Evolutionary conservation across 2,797 vertebrate species (phyloP), one percentile per base, ranked within the genome.

Genomic region (Lutjanus campechanus): DNA sequence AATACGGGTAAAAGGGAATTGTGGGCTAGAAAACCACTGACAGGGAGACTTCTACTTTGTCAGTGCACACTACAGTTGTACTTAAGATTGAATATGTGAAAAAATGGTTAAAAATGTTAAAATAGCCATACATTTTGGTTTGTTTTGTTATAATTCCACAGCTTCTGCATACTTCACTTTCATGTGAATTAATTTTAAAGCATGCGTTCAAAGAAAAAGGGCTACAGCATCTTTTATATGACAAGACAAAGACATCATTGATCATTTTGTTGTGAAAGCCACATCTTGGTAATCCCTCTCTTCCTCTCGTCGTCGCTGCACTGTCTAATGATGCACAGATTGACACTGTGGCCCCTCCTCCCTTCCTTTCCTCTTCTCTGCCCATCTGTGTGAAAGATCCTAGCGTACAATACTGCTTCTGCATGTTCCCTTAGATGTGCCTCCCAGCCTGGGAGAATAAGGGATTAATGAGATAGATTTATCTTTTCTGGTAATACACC

Each of bases 391-490:
- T 93, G 85, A 93, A 93, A 90, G 85, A 93, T 94, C 91, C 88
- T 76, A 67, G 83, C 71, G 29, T 79, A 93, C 88, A 78, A 89
- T 81, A 86, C 87, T 75, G 82, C 86, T 90, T 89, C 91, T 90
- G 87, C 88, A 84, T 89, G 88, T 93, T 82, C 89, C 75, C 83
- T 90, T 88, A 86, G 89, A 95, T 93, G 91, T 89, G 92, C 92
- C 91, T 94, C 83, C 85, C 88, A 95, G 89, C 90, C 93, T 83
- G 85, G 75, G 91, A 94, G 94, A 94, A 93, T 90, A 94, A 88
- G 88, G 92, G 91, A 95, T 95, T 96, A 95, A 96, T 95, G 94
- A 95, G 93, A 94, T 87, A 94, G 91, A 95, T 96, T 95, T 94
- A 95, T 96, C 94, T 95, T 95, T 93, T 91, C 89, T 93, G 89